phyloP scores from a whole-genome alignment of 2,888 invertebrate species.

The Agonum fuliginosum region DNA sequence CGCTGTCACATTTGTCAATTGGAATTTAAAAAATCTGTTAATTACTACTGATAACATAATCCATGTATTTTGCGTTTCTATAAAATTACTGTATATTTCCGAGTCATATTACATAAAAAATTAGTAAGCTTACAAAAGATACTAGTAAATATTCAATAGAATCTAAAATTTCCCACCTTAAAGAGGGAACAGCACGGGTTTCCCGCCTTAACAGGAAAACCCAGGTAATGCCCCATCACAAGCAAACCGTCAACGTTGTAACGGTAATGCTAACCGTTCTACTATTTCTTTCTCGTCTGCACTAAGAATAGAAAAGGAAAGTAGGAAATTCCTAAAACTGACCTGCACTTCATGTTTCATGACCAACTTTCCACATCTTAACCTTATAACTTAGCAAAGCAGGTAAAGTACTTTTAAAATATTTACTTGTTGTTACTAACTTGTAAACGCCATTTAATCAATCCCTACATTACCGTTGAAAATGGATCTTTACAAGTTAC shows the following conservation, averaged over 20 bases:
- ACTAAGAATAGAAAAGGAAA: slow-evolving; percentile 29
- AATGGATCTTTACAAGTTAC: not conserved
- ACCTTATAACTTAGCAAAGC: not conserved
- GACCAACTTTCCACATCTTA: not conserved
- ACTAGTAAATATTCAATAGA: too few relatives aligned
- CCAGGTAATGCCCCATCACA: not conserved
- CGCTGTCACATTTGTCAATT: too few relatives aligned
- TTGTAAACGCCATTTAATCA: not conserved
- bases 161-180: not conserved
- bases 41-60: too few relatives aligned
- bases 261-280: not conserved
- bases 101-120: too few relatives aligned
- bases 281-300: too few relatives aligned
- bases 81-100: too few relatives aligned
- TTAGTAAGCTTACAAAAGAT: too few relatives aligned
- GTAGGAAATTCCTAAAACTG: not conserved
- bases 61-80: too few relatives aligned
- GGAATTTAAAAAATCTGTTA: too few relatives aligned
- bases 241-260: too few relatives aligned
- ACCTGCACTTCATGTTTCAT: not conserved
- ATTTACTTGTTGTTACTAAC: too few relatives aligned
- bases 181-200: not conserved
- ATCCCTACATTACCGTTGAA: too few relatives aligned
- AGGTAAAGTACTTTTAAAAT: not conserved
- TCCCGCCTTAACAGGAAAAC: not conserved